Conservation (phyloP, 2,113 vertebrate genomes). For the Syngnathus typhle region DNA sequence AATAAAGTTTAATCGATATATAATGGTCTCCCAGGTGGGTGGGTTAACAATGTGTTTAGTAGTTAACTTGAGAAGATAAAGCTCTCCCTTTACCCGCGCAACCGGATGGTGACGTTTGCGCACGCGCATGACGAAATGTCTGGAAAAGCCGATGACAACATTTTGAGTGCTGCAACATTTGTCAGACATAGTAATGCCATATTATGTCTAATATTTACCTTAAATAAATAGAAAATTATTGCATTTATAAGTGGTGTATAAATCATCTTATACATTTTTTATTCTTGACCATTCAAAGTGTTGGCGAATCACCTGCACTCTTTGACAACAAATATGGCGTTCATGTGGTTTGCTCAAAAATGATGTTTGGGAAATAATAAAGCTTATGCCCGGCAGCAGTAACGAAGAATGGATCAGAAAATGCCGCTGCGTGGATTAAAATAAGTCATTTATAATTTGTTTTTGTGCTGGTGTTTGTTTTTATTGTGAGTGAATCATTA, state of each 20-base stretch:
- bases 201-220: background rate
- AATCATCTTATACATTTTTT: background rate
- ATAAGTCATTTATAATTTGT: background rate
- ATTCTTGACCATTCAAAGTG: too few relatives aligned
- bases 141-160: background rate
- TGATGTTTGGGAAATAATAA: background rate
- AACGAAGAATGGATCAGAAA: background rate
- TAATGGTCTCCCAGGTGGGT: background rate
- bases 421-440: too few relatives aligned
- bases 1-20: background rate
- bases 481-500: background rate
- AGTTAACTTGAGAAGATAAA: background rate
- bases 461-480: background rate
- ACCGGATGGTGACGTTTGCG: background rate
- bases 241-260: background rate
- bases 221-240: background rate
- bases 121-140: slow-evolving; percentile 9
- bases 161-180: background rate
- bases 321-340: too few relatives aligned
- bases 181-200: background rate
- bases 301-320: too few relatives aligned
- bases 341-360: too few relatives aligned
- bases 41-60: background rate
- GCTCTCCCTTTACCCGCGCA: background rate
- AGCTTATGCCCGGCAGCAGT: background rate